Evolutionary conservation across 2,113 vertebrate species (phyloP).

Genomic region (Stigmatopora nigra): DNA sequence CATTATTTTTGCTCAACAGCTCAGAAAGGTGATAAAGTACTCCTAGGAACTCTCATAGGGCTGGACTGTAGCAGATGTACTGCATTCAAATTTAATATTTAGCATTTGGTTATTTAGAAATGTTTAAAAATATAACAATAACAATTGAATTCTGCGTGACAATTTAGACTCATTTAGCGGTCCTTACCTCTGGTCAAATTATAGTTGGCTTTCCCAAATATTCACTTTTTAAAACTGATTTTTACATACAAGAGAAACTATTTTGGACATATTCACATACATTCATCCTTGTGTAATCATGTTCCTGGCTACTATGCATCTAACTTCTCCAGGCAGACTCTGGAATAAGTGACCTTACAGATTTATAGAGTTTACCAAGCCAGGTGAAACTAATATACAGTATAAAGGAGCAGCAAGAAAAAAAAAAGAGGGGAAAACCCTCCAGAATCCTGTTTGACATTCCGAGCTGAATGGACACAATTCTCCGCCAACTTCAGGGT

Average conservation of each 20-base stretch:
- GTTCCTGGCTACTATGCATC: neutral
- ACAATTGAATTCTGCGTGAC: neutral
- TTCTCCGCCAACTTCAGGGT: neutral
- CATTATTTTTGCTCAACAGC: conserved; percentile 85
- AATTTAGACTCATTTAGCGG: conserved; percentile 22
- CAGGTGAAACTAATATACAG: neutral
- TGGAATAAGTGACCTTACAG: neutral
- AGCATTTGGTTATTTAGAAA: no score
- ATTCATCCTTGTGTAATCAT: neutral
- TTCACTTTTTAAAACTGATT: no score
- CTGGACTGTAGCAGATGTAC: conserved; percentile 36
- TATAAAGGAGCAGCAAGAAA: neutral
- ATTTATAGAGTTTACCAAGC: neutral
- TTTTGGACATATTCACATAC: neutral
- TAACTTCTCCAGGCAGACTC: no score
- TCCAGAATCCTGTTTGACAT: neutral
- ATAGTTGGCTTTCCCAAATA: neutral
- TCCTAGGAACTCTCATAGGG: conserved; percentile 72
- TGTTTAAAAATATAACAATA: no score
- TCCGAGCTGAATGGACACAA: neutral
- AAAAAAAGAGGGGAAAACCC: neutral
- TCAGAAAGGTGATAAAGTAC: conserved; percentile 86
- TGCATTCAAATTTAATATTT: conserved; percentile 48
- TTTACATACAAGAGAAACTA: neutral
- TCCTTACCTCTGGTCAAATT: conserved; percentile 14